Conservation (phyloP, 2,113 vertebrate genomes). For the Tringa solitaria region DNA sequence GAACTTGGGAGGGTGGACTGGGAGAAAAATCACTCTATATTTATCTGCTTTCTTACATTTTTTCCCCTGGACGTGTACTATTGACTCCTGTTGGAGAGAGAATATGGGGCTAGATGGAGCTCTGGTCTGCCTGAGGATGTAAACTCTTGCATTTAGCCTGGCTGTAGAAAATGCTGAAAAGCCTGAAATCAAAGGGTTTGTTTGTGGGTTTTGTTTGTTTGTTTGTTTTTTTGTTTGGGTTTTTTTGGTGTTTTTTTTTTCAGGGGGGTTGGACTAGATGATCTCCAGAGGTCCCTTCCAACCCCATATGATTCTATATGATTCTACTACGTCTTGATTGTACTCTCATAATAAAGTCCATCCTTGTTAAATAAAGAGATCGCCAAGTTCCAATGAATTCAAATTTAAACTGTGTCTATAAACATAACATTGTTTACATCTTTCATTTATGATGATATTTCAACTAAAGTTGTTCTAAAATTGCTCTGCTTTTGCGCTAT, state of each 20-base stretch:
- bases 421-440: conserved; percentile 74
- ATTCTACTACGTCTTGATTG: background rate
- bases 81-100: background rate
- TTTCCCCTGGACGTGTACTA: background rate
- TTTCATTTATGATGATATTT: conserved; percentile 75
- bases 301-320: no score
- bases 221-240: no score
- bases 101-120: background rate
- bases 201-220: no score
- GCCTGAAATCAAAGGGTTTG: background rate
- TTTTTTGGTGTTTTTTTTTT: no score
- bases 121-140: background rate
- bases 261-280: no score
- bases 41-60: background rate
- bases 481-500: conserved; percentile 68
- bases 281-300: no score
- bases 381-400: conserved; percentile 60
- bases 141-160: background rate
- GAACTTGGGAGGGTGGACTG: background rate
- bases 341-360: conserved; percentile 56
- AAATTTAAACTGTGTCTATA: conserved; percentile 65
- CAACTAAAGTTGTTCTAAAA: conserved; percentile 75
- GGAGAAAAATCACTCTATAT: background rate
- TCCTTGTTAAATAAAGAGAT: conserved; percentile 40
- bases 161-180: background rate